Percentiles rank a stretch among this genome's conserved stretches.
phyloP scores from a whole-genome alignment of 2,888 invertebrate genomes.

The Callyntrura guangdongensis region DNA sequence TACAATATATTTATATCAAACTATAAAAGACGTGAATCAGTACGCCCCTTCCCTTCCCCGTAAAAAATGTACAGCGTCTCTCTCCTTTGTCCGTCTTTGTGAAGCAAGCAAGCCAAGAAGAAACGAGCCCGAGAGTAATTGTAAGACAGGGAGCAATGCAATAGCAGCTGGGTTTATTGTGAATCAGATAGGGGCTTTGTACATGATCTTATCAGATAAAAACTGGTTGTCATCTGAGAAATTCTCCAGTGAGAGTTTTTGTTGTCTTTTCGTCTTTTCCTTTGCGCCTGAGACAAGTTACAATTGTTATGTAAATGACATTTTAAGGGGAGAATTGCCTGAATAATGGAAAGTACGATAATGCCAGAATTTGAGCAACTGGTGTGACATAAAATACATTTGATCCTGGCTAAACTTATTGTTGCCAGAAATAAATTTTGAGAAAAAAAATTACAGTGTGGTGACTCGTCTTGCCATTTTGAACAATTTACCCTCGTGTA shows the following conservation, averaged over 20 bases:
- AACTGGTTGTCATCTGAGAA: constrained; percentile 51
- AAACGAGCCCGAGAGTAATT: constrained; percentile 8
- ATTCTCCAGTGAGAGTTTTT: constrained; percentile 38
- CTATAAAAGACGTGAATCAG: constrained; percentile 53
- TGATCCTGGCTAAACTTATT: neutral
- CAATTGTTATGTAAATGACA: constrained; percentile 51
- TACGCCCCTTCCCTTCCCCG: constrained; percentile 55
- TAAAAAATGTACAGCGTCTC: constrained; percentile 19
- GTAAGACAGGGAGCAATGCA: neutral
- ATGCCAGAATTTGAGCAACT: neutral
- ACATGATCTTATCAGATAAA: constrained; percentile 37
- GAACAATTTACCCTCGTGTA: neutral
- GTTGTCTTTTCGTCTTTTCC: neutral
- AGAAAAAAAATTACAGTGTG: neutral
- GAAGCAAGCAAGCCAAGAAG: neutral
- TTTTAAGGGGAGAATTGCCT: neutral
- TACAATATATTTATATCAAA: constrained; percentile 25
- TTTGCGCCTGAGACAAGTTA: neutral
- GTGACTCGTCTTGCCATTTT: neutral
- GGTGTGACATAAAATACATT: constrained; percentile 5
- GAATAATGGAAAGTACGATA: neutral
- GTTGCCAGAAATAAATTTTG: neutral
- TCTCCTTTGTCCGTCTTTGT: constrained; percentile 22
- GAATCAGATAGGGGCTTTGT: constrained; percentile 29
- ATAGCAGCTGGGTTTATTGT: constrained; percentile 31